Evolutionary conservation across 92 coral and sea anemone species (phyloP).

Genomic region (Ricordea florida): DNA sequence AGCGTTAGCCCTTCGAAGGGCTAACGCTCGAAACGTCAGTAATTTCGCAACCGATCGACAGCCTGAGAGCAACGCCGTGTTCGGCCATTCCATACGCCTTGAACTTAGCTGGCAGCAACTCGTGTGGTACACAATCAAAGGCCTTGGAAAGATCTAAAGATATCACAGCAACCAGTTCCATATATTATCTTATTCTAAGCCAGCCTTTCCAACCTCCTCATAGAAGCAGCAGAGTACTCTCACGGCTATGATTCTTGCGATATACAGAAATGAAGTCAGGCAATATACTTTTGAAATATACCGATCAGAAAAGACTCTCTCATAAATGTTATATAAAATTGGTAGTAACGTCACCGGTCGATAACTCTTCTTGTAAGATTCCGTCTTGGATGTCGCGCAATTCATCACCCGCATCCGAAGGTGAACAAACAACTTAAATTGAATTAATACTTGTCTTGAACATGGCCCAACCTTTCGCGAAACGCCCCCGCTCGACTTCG

Average conservation of each 20-base stretch:
- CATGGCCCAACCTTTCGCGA: too few species aligned
- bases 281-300: conserved; percentile 4
- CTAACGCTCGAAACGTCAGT: too few species aligned
- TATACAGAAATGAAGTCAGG: conserved; percentile 27
- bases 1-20: too few species aligned
- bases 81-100: background rate
- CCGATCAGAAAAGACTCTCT: conserved; percentile 3
- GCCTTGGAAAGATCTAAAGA: background rate
- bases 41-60: too few species aligned
- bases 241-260: background rate
- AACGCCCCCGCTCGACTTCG: too few species aligned
- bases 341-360: conserved; percentile 40
- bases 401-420: too few species aligned
- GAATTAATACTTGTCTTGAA: too few species aligned
- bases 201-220: conserved; percentile 5
- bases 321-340: conserved; percentile 24
- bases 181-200: background rate
- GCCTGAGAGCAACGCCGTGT: background rate
- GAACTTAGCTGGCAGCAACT: background rate
- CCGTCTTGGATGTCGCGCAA: too few species aligned
- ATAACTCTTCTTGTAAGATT: conserved; percentile 13
- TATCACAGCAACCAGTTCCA: background rate
- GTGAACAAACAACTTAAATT: too few species aligned
- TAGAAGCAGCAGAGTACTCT: conserved; percentile 8
- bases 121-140: conserved; percentile 2